These are phyloP conservation scores for Magallana gigas DNA, from an alignment of 1,140 invertebrate genomes.

Conservation along the genomic window DNA sequence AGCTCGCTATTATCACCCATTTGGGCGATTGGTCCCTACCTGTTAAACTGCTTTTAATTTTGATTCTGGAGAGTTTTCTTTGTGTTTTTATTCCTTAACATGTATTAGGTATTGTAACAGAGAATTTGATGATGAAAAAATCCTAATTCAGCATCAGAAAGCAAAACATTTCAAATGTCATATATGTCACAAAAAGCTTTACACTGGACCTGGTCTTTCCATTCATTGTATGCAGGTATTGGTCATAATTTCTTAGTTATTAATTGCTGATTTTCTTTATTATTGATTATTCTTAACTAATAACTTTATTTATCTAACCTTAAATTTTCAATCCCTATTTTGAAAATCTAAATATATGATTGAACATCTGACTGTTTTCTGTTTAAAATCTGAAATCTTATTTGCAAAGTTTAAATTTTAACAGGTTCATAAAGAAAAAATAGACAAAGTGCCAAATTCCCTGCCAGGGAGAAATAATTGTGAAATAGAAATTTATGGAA, in stretches of 20 bases:
- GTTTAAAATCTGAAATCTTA: too few species aligned
- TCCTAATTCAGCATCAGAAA: constrained; percentile 99
- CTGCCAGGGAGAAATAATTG: constrained; percentile 98
- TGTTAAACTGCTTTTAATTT: too few species aligned
- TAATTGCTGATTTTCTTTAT: too few species aligned
- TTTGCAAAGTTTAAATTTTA: constrained; percentile 53
- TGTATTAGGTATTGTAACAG: constrained; percentile 96
- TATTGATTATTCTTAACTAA: too few species aligned
- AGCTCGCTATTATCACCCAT: too few species aligned
- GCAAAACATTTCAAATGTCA: constrained; percentile 99
- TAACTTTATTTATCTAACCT: too few species aligned
- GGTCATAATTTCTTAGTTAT: too few species aligned
- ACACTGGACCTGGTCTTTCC: constrained; percentile 95
- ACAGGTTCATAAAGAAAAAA: constrained; percentile 99
- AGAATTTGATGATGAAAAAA: constrained; percentile 99
- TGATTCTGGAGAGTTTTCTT: too few species aligned
- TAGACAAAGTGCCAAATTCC: constrained; percentile 99
- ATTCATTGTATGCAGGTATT: constrained; percentile 99
- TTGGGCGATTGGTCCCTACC: too few species aligned
- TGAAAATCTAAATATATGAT: too few species aligned
- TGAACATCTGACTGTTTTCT: too few species aligned
- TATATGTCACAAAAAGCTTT: constrained; percentile 99
- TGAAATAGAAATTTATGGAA: constrained; percentile 99
- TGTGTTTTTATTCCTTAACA: constrained; percentile 62
- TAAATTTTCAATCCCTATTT: too few species aligned